Evolutionary conservation across 2,113 vertebrate genomes (phyloP).

Genomic region (Platanista minor): DNA sequence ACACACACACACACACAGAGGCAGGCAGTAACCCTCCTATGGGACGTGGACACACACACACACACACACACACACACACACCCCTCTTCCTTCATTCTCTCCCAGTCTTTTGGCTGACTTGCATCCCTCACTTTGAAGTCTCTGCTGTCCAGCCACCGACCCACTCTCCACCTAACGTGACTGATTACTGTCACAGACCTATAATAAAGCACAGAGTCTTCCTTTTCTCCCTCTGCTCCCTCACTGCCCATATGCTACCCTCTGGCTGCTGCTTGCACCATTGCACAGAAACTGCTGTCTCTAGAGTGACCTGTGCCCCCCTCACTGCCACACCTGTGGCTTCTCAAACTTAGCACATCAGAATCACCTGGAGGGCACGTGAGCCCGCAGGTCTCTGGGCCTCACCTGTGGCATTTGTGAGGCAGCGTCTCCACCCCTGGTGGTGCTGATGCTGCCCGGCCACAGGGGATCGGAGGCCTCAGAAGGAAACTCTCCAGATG

Average conservation of each 20-base stretch:
- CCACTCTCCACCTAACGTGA: not conserved
- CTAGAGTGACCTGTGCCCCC: not conserved
- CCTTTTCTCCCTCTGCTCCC: not conserved
- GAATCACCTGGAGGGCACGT: not conserved
- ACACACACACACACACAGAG: fast-evolving
- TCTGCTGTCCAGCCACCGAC: not conserved
- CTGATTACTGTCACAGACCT: not conserved
- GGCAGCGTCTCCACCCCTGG: not conserved
- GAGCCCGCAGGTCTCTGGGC: not conserved
- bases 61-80: fast-evolving
- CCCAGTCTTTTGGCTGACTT: not conserved
- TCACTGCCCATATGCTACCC: not conserved
- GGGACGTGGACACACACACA: not conserved
- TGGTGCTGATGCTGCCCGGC: not conserved
- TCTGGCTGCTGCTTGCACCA: not conserved
- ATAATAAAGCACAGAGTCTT: not conserved
- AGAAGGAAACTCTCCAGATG: not conserved
- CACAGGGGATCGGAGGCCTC: not conserved
- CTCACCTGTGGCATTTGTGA: fast-evolving
- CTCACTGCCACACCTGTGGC: not conserved
- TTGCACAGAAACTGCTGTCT: not conserved
- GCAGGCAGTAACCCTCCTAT: too few species aligned
- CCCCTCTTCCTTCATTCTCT: not conserved
- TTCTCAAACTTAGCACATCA: not conserved
- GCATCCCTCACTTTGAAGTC: not conserved